These are phyloP conservation scores for Leptodactylus fallax DNA, from an alignment of 2,797 vertebrate species.

Conservation along the genomic window DNA sequence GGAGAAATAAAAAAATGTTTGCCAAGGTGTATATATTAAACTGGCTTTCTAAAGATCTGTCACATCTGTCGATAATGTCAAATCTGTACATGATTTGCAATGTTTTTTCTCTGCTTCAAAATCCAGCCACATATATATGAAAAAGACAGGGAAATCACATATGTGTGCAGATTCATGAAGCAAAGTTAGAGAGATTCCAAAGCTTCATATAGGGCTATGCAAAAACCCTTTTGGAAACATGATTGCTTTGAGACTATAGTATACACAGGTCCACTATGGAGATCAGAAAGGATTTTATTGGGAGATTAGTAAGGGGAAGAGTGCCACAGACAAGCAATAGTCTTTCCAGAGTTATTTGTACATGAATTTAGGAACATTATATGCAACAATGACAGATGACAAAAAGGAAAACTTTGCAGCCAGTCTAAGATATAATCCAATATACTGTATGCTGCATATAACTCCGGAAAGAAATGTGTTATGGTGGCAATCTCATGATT, in stretches of 20 bases:
- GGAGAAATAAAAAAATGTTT: no score
- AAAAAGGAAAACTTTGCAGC: neutral
- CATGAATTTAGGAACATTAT: neutral
- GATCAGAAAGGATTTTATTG: neutral
- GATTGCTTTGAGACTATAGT: neutral
- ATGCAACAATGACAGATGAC: neutral
- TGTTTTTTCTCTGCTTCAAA: no score
- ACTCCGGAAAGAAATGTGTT: constrained; percentile 54
- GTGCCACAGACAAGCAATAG: neutral
- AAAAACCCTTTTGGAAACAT: no score
- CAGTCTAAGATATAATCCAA: neutral
- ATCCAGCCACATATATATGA: no score
- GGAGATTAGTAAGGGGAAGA: constrained; percentile 15
- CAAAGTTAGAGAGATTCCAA: neutral
- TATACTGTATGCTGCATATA: neutral
- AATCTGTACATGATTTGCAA: no score
- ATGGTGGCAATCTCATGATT: constrained; percentile 64
- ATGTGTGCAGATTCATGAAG: neutral
- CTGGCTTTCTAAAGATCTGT: no score
- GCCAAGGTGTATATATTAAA: neutral
- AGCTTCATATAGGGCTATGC: neutral
- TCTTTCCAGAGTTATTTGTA: constrained; percentile 20
- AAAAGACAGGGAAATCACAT: no score
- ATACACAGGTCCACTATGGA: neutral
- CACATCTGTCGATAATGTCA: no score